phyloP scores from a whole-genome alignment of 2,797 vertebrate genomes.

The Amblyopsis hoosieri region DNA sequence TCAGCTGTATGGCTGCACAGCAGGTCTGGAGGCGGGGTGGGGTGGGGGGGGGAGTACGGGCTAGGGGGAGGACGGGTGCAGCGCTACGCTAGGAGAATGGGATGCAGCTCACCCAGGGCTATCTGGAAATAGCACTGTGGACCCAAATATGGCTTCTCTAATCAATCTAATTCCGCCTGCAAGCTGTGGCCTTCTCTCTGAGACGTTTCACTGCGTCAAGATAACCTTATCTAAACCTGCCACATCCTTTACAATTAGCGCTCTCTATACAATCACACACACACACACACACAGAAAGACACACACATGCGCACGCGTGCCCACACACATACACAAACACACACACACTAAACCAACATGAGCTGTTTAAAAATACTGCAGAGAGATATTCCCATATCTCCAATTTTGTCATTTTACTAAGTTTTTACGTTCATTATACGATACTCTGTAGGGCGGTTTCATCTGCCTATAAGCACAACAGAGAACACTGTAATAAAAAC shows the following conservation, averaged over 20 bases:
- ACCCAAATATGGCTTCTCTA: conserved; percentile 70
- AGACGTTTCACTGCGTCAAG: conserved; percentile 79
- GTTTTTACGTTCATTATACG: conserved; percentile 4
- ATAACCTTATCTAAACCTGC: conserved; percentile 97
- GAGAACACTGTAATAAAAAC: background rate
- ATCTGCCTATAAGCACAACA: background rate
- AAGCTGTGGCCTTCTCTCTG: conserved; percentile 65
- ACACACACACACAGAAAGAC: conserved; percentile 2
- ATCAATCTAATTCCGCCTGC: conserved; percentile 75
- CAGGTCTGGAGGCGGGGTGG: conserved; percentile 57
- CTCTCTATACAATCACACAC: conserved; percentile 59
- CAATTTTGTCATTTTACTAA: background rate
- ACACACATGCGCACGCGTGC: conserved; percentile 65
- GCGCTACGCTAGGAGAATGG: conserved; percentile 38
- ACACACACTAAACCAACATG: conserved; percentile 17
- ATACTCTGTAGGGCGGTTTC: background rate
- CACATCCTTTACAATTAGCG: conserved; percentile 94
- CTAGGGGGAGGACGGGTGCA: conserved; percentile 42
- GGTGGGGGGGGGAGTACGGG: conserved; percentile 34
- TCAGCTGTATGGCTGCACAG: conserved; percentile 74
- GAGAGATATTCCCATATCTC: background rate
- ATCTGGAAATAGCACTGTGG: conserved; percentile 72
- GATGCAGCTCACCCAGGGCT: conserved; percentile 62
- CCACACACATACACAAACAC: conserved; percentile 5
- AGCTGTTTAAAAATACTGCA: background rate